Base-by-base conservation (phyloP, 2,113 vertebrate genomes). In the Gallinago jamesoni region DNA sequence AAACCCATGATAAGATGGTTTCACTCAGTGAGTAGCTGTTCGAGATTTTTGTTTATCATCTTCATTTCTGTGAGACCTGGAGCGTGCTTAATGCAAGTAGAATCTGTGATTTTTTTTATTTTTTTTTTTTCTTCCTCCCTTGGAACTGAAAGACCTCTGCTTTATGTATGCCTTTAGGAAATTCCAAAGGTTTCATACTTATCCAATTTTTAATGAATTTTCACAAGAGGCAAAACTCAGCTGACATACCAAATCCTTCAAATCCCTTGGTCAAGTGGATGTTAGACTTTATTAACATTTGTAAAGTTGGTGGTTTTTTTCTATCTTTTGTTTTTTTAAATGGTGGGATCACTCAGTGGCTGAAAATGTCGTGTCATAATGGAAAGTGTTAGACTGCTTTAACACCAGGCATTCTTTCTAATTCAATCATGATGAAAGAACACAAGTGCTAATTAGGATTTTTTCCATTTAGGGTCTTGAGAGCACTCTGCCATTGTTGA, bases 201-300 rank as follows among this genome's bases (percentile, higher is more conserved):
- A 95, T 94, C 69, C 84, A 82, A 14, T 89, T 93, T 89, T 87
- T 79, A 95, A 89, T 96, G 62, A 93, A 93, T 96, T 89, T 96
- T 96, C 74, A 82, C 87, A 96, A 72, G 80, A 94, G 48, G 45
- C 48, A 87, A 79, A 93, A 72, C 35, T 89, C 53, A 60, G 23
- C 62, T 94, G 84, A 88, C 35, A 39, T 64, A 66, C 62, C 19
- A 82, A 91, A 96, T 94, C 93, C 68, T 86, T 89, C 84, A 78
- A 70, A 94, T 92, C 93, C 69, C 27, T 41, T 78, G 62, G 74
- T 94, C 84, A 76, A 91, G 82, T 62, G 35, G 52, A 41, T 72
- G 19, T 55, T 91, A 57, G 28, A 64, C 48, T 92, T 94, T 35
- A 56, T 70, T 87, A 89, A 91, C 35, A 30, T 84, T 64, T 78